Evolutionary conservation across 2,113 vertebrate genomes (phyloP).

Genomic region (Sialia sialis): DNA sequence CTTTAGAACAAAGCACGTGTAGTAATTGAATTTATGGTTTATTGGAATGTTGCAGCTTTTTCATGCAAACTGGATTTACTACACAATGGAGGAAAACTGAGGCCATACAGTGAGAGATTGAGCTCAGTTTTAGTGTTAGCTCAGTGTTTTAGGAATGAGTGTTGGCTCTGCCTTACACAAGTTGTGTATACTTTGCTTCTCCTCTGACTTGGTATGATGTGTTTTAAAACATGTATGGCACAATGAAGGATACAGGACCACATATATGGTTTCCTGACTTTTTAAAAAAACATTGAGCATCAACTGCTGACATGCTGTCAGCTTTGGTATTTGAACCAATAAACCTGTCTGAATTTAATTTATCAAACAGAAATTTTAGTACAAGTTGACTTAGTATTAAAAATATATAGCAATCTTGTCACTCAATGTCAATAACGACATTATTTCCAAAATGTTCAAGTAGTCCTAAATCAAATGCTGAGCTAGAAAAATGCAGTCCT

Average conservation of each 20-base stretch:
- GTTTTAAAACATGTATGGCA: neutral
- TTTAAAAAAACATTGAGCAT: neutral
- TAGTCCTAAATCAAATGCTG: neutral
- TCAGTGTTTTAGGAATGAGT: neutral
- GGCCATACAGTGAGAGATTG: rapidly evolving
- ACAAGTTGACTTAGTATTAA: neutral
- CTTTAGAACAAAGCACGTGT: neutral
- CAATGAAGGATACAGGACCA: neutral
- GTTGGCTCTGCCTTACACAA: neutral
- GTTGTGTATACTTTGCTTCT: neutral
- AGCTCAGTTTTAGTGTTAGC: neutral
- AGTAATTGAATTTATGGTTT: neutral
- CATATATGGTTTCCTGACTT: neutral
- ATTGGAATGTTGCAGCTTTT: neutral
- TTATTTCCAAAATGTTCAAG: neutral
- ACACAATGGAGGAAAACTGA: neutral
- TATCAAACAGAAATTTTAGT: neutral
- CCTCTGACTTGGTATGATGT: neutral
- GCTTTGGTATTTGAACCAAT: neutral
- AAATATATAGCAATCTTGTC: neutral
- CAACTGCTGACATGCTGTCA: neutral
- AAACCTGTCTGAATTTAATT: neutral
- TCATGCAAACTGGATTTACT: neutral
- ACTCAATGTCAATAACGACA: neutral
- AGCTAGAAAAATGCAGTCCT: neutral